phyloP scores from a whole-genome alignment of 2,888 invertebrate species.

The Ametastegia equiseti region DNA sequence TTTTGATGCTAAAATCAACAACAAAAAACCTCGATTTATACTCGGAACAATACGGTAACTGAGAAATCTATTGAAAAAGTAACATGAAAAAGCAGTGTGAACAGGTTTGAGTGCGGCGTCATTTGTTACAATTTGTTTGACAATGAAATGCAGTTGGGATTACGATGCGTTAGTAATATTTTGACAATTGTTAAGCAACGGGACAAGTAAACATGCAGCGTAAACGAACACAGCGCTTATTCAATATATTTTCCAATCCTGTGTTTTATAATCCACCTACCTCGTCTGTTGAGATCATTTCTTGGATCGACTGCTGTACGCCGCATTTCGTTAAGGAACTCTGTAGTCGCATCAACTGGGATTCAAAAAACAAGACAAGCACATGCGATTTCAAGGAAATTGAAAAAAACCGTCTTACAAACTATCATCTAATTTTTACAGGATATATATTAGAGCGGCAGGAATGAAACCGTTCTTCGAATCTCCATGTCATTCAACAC shows the following conservation, averaged over 20 bases:
- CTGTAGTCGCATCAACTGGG: conserved; percentile 67
- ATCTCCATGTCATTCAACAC: no score
- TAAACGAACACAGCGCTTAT: neutral
- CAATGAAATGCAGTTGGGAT: neutral
- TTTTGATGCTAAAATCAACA: no score
- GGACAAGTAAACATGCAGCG: neutral
- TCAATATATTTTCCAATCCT: neutral
- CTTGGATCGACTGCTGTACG: conserved; percentile 64
- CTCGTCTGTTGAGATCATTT: conserved; percentile 64
- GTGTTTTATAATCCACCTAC: conserved; percentile 57
- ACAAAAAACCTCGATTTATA: no score
- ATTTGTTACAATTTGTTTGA: no score
- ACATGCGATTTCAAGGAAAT: conserved; percentile 22
- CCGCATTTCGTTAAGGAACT: conserved; percentile 72
- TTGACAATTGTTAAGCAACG: neutral
- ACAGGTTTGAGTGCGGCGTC: no score
- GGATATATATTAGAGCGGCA: neutral
- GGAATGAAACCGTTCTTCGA: neutral
- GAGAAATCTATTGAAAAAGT: no score
- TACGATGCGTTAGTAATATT: neutral
- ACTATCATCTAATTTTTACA: neutral
- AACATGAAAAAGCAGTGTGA: no score
- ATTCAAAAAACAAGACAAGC: conserved; percentile 62
- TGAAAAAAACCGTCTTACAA: conserved; percentile 39
- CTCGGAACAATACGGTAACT: no score